phyloP scores from a whole-genome alignment of 2,888 invertebrate species.

The Tetanocera ferruginea region DNA sequence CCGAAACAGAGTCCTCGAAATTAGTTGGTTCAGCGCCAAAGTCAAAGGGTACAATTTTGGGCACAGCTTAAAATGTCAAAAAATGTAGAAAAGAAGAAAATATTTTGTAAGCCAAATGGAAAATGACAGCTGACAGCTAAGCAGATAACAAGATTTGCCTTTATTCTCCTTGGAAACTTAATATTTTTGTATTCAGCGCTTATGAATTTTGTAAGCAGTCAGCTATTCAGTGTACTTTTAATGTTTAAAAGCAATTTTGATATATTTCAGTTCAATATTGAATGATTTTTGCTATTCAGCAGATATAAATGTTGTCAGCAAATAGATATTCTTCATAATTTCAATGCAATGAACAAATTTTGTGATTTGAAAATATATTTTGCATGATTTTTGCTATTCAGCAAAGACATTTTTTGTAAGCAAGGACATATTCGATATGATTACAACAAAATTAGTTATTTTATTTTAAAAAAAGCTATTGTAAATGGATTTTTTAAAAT shows the following conservation, averaged over 20 bases:
- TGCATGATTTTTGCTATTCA: background rate
- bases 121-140: background rate
- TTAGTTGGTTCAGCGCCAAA: conserved; percentile 81
- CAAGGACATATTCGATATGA: too few relatives aligned
- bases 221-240: background rate
- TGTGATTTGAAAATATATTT: background rate
- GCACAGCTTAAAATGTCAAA: conserved; percentile 74
- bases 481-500: too few relatives aligned
- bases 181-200: background rate
- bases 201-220: background rate
- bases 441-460: too few relatives aligned
- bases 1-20: conserved; percentile 79
- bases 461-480: too few relatives aligned
- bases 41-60: conserved; percentile 81
- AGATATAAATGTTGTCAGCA: background rate
- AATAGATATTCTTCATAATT: background rate
- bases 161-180: background rate
- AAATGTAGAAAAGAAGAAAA: background rate
- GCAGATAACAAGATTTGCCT: background rate
- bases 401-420: background rate
- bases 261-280: background rate
- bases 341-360: background rate
- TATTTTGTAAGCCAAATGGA: background rate
- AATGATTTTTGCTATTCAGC: background rate
- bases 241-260: background rate